Evolutionary conservation across 2,888 invertebrate genomes (phyloP), one percentile per base, ranked within the genome.

Genomic region (Lasioglossum villosulum): DNA sequence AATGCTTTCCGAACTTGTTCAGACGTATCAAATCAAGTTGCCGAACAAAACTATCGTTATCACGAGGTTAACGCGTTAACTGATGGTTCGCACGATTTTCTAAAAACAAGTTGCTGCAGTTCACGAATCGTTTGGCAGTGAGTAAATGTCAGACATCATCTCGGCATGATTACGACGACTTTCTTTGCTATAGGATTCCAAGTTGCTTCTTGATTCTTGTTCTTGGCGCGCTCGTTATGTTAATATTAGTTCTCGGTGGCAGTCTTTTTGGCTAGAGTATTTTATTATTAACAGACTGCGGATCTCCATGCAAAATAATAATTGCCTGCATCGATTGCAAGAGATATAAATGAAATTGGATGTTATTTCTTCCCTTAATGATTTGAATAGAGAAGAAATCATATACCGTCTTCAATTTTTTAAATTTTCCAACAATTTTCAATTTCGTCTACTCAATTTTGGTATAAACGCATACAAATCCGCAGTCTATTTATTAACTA

Each of bases 31-130:
- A 78, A 71, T 71, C 42, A 30, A 70, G 37, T 70, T 52, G 8
- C 30, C 16, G 37, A 70, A 45, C 59, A 52, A 82, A 73, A 80
- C 68, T 70, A 37, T 66, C 79, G 70, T n/a, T 23, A 27, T 5
- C 52, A 27, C 71, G 45, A 59, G 30, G 68, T 59, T 23, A 82
- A 74, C 52, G 16, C 66, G 39, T 73, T 73, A 52, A 59, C 56
- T 39, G 73, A 34, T 12, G 4, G 16, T 39, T 14, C 10, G 27
- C 45, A n/a, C 19, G 27, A 23, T 23, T 34, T 39, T 71, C n/a
- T 6, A 42, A 16, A 14, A 6, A 39, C 4, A 39, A 42, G 14
- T 27, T 12, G 42, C 45, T 16, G 19, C 19, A 1, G 71, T 42
- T 30, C 27, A 16, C 34, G 6, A 19, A 63, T 16, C 19, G 12